Base-by-base conservation (phyloP, 2,797 vertebrate species). In the Mus minutoides region DNA sequence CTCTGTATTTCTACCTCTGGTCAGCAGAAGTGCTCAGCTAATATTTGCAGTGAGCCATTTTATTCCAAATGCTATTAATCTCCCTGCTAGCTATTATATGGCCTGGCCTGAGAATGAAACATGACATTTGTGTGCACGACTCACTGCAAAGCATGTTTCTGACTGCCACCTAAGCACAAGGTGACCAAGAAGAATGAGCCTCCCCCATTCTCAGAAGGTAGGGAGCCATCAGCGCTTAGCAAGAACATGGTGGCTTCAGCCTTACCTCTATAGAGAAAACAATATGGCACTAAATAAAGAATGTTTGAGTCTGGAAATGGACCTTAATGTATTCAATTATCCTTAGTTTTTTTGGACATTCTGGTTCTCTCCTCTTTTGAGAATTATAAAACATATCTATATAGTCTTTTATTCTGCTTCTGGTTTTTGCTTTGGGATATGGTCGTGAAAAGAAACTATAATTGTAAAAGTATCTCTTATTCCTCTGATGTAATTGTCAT, bases 11-110 rank as follows among this genome's bases (percentile, higher is more conserved):
- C 75, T 24, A 83, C 43, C 88, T 87, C 43, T 76, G 16, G 22
- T 43, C 85, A 92, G 62, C 78, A 94, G 75, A 91, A 90, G 40
- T 67, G 71, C n/a, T 85, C 62, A 93, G 46, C 43, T 96, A 46
- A 84, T 43, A 16, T 79, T 8, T 87, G 78, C 89, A 88, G 34
- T 73, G 26, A 86, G 43, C 40, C 37, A 86, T n/a, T 29, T 56
- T 49, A 19, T 64, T 92, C 79, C 34, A 52, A 90, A 71, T 56
- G 64, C 29, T 46, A 62, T 34, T 58, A 19, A 14, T 78, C 62
- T 77, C 94, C 60, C 56, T 40, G 60, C 84, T 83, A 77, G 56
- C n/a, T 86, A 19, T 58, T 78, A 43, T 77, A 82, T 80, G 56
- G 79, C 94, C 82, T 21, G 26, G 58, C 60, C 77, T 95, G 58